Conservation (phyloP, 2,113 vertebrate species). For the Todiramphus chloris region DNA sequence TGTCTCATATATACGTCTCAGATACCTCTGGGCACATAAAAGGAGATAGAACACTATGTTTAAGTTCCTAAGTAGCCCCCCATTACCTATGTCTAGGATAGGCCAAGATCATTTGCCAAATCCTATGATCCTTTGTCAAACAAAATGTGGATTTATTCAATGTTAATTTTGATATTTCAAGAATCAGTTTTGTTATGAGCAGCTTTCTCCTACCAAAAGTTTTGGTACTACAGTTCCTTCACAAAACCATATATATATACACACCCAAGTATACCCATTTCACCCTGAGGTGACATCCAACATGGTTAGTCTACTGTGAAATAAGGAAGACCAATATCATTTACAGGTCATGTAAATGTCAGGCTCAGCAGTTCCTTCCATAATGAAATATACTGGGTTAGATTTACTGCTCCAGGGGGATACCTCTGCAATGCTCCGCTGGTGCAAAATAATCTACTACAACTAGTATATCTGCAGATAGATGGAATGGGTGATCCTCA, state of each 20-base stretch:
- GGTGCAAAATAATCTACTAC: neutral
- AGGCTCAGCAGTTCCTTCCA: constrained; percentile 16
- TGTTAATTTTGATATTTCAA: neutral
- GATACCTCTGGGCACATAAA: neutral
- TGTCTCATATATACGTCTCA: neutral
- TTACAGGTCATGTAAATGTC: constrained; percentile 30
- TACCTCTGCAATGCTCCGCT: neutral
- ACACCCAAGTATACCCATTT: neutral
- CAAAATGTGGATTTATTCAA: neutral
- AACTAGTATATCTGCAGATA: neutral
- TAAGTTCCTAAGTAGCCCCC: neutral
- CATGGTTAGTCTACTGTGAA: constrained; percentile 45
- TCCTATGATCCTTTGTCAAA: neutral
- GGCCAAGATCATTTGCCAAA: neutral
- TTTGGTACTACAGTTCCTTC: neutral
- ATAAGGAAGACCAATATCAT: constrained; percentile 18
- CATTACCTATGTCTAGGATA: neutral
- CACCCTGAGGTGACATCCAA: constrained; percentile 14
- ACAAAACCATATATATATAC: neutral
- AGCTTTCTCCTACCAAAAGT: neutral
- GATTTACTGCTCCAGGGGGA: constrained; percentile 29
- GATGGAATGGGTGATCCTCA: neutral
- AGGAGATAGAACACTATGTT: neutral
- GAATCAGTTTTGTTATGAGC: neutral
- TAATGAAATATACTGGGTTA: neutral